Conservation (phyloP, 2,888 invertebrate genomes). For the Acleris laterana region DNA sequence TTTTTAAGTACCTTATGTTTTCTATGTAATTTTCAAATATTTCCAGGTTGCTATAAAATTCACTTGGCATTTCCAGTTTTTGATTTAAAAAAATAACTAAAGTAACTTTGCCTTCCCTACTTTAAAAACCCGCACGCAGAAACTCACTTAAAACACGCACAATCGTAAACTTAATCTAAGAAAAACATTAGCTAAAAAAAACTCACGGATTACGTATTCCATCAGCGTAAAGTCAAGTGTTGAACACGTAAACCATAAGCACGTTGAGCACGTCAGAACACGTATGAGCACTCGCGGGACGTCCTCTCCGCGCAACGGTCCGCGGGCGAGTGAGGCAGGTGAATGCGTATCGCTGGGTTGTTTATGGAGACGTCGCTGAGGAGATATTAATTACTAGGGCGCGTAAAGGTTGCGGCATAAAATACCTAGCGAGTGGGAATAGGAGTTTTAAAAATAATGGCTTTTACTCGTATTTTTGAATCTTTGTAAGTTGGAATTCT, state of each 20-base stretch:
- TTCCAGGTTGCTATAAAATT: too few relatives aligned
- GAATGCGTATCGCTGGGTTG: conserved; percentile 48
- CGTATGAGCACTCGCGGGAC: conserved; percentile 40
- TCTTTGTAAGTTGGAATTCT: not conserved
- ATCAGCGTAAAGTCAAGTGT: conserved; percentile 50
- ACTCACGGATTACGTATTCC: conserved; percentile 68
- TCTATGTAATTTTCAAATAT: too few relatives aligned
- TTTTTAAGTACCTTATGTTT: too few relatives aligned
- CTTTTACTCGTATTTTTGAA: too few relatives aligned
- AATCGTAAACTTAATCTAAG: conserved; percentile 14
- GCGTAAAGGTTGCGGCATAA: conserved; percentile 1
- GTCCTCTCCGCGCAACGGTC: conserved; percentile 55
- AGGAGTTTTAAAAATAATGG: too few relatives aligned
- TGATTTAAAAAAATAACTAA: too few relatives aligned
- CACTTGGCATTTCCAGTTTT: too few relatives aligned
- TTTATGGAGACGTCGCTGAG: conserved; percentile 16
- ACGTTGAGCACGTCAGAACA: not conserved
- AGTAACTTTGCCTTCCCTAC: too few relatives aligned
- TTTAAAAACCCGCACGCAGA: not conserved
- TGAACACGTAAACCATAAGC: conserved; percentile 36
- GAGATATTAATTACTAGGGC: conserved; percentile 6
- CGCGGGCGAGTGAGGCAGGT: conserved; percentile 63
- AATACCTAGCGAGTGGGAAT: conserved; percentile 11
- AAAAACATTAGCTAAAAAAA: conserved; percentile 54
- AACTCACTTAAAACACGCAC: not conserved